Evolutionary conservation across 1,140 invertebrate genomes (phyloP), one percentile per base, ranked within the genome.

Genomic region (Phymorhynchus buccinoides): DNA sequence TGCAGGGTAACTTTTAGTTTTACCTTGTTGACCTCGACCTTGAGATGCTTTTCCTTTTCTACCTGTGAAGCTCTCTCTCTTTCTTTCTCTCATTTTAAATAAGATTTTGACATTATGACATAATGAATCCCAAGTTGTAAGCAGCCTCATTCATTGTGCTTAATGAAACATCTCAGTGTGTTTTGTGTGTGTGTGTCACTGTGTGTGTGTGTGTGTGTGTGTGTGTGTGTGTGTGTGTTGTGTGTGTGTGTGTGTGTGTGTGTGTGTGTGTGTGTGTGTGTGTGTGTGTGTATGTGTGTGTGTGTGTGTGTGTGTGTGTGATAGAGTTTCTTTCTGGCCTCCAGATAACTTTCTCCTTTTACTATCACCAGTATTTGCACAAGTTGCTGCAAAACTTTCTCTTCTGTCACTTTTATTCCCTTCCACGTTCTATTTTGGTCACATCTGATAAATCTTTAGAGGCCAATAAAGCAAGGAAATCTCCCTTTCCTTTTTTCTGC

Each of bases 401-500:
- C 12, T 78, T 78, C 35, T 39, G 3, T 0, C 41, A 1, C 39
- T 41, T 87, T 41, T 91, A 87, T 90, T 90, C 84, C 90, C 90
- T 86, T 89, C 90, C 52, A 85, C 88, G 78, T 78, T 87, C 52
- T 90, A 92, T 81, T 92, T 91, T 88, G 86, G 86, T 85, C 90
- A 91, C 12, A 52, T 52, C 80, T 85, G 89, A 44, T 87, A 88
- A 42, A 89, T 89, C 85, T 89, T 87, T 84, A 88, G 87, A 87
- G 91, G 91, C 41, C 90, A 89, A 80, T 91, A 91, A 89, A 90
- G 91, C 80, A 92, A 91, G 91, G 91, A 90, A 92, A 88, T 84
- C 82, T 83, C 75, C 18, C 7, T n/a, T n/a, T 14, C 32, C 6
- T 30, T 32, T 14, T 37, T 73, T 35, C 27, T 56, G 77, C 32